Evolutionary conservation across 2,797 vertebrate species (phyloP).

Genomic region (Acrocephalus scirpaceus): DNA sequence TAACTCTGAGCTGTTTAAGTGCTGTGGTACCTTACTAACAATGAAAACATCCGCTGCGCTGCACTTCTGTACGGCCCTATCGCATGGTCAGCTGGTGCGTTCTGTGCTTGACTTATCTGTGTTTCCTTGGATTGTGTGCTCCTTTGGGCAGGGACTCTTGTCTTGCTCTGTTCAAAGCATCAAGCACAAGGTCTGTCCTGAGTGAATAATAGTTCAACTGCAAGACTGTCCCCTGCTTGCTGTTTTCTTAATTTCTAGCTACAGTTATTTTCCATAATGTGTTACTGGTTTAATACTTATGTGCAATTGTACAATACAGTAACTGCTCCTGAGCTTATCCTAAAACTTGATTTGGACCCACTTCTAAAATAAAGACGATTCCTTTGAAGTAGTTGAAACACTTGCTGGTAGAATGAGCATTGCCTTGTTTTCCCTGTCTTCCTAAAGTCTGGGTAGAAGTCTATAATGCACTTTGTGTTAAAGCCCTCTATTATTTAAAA

Average conservation of each 20-base stretch:
- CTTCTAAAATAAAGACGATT: neutral
- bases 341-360: neutral
- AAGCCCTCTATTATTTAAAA: neutral
- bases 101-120: slow-evolving; percentile 30
- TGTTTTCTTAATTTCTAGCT: neutral
- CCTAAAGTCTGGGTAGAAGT: neutral
- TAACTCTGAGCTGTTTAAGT: slow-evolving; percentile 41
- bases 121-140: slow-evolving; percentile 28
- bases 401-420: neutral
- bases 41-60: slow-evolving; percentile 7
- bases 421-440: neutral
- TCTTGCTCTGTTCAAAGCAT: slow-evolving; percentile 28
- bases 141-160: slow-evolving; percentile 19
- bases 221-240: neutral
- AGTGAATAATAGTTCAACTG: neutral
- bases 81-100: slow-evolving; percentile 27
- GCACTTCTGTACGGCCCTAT: slow-evolving; percentile 36
- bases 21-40: slow-evolving; percentile 32
- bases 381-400: neutral
- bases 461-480: neutral
- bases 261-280: neutral
- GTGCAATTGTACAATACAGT: neutral
- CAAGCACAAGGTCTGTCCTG: slow-evolving; percentile 21
- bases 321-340: neutral
- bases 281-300: neutral